phyloP scores from a whole-genome alignment of 2,113 vertebrate species.

The Chaetodon trifascialis region DNA sequence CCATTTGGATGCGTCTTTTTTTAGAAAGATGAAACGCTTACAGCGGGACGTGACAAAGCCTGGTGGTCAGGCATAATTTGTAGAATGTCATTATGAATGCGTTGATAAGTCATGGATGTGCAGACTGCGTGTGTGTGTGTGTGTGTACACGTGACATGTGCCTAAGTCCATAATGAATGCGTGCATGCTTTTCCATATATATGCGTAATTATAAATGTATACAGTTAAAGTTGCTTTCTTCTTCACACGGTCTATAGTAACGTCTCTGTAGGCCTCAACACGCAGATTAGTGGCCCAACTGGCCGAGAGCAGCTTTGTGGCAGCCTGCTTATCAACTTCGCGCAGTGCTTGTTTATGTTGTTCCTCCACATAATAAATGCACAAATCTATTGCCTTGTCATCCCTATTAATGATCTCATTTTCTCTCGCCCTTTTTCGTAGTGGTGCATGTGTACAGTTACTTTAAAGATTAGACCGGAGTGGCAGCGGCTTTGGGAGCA shows the following conservation, averaged over 20 bases:
- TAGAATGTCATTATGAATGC: slow-evolving; percentile 37
- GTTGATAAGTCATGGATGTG: slow-evolving; percentile 25
- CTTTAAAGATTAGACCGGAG: slow-evolving; percentile 77
- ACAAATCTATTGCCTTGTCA: slow-evolving; percentile 76
- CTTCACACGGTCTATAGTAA: slow-evolving; percentile 34
- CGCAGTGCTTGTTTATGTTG: slow-evolving; percentile 79
- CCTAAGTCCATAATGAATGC: slow-evolving; percentile 8
- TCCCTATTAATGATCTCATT: slow-evolving; percentile 81
- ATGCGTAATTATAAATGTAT: slow-evolving; percentile 42
- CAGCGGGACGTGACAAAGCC: slow-evolving; percentile 49
- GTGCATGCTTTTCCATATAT: not conserved
- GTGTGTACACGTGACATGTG: not conserved
- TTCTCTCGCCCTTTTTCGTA: slow-evolving; percentile 54
- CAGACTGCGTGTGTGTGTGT: not conserved
- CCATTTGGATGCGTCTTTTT: slow-evolving; percentile 68
- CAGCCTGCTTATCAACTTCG: slow-evolving; percentile 77
- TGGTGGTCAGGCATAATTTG: slow-evolving; percentile 58
- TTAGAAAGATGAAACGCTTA: slow-evolving; percentile 58
- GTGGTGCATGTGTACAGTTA: slow-evolving; percentile 60
- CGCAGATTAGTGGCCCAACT: slow-evolving; percentile 71
- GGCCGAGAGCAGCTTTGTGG: slow-evolving; percentile 67
- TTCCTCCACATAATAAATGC: slow-evolving; percentile 70
- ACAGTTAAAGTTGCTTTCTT: slow-evolving; percentile 49
- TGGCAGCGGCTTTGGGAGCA: slow-evolving; percentile 57
- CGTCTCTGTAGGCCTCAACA: slow-evolving; percentile 56